A percentile compares a stretch with the other conserved stretches of the same genome.
phyloP scores from a whole-genome alignment of 2,888 invertebrate genomes.

The Chrysodeixis includens region DNA sequence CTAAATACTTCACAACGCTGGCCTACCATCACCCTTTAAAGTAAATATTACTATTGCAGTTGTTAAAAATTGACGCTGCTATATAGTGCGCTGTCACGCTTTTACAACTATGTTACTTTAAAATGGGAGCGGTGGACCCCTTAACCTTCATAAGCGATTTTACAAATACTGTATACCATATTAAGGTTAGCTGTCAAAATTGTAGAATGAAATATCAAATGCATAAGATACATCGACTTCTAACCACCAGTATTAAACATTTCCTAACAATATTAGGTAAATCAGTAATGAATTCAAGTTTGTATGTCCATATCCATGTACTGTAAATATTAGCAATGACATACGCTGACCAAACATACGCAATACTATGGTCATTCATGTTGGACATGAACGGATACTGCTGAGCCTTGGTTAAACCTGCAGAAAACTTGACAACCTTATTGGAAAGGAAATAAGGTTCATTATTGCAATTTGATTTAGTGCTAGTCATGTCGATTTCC shows the following conservation, averaged over 20 bases:
- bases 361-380: slow-evolving; percentile 2
- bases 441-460: not conserved
- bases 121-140: too few relatives aligned
- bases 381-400: slow-evolving; percentile 2
- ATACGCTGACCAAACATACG: slow-evolving; percentile 40
- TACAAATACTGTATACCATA: too few relatives aligned
- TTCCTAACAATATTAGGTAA: slow-evolving; percentile 7
- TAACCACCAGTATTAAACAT: not conserved
- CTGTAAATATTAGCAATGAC: slow-evolving; percentile 44
- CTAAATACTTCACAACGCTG: too few relatives aligned
- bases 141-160: too few relatives aligned
- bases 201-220: not conserved
- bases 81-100: too few relatives aligned
- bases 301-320: slow-evolving; percentile 33
- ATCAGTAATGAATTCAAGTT: slow-evolving; percentile 31
- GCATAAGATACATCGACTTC: not conserved
- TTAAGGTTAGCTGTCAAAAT: too few relatives aligned
- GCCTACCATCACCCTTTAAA: too few relatives aligned
- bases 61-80: too few relatives aligned
- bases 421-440: not conserved
- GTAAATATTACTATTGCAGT: too few relatives aligned
- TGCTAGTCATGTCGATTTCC: not conserved
- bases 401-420: not conserved
- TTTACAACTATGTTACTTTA: too few relatives aligned
- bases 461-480: not conserved